Percentiles rank a stretch among this genome's conserved stretches.
These are phyloP conservation scores for Peromyscus aztecus DNA, from an alignment of 2,797 vertebrate species.

Conservation along the genomic window DNA sequence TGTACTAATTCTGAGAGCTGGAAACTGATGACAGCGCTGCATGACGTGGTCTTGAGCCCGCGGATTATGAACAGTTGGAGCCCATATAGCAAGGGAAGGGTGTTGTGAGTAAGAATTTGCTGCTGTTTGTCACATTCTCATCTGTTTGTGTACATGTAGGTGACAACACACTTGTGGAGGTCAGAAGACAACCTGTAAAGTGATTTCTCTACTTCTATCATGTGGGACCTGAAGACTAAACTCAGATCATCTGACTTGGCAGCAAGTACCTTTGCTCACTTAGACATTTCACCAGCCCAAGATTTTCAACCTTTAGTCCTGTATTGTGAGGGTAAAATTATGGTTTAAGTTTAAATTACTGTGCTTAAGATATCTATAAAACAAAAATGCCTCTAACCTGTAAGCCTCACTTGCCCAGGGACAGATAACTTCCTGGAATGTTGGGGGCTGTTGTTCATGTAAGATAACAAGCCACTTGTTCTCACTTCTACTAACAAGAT, in stretches of 20 bases:
- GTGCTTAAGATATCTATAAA: background rate
- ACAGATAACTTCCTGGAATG: background rate
- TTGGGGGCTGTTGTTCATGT: background rate
- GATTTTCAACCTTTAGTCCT: background rate
- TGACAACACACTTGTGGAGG: background rate
- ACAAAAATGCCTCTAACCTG: background rate
- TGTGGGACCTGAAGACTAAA: background rate
- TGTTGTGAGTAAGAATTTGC: background rate
- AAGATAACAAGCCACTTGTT: background rate
- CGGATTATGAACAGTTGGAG: background rate
- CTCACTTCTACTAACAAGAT: background rate
- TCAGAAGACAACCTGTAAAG: background rate
- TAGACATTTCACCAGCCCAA: background rate
- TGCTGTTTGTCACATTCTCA: background rate
- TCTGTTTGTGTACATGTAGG: background rate
- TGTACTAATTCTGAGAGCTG: background rate
- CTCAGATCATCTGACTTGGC: background rate
- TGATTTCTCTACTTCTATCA: background rate
- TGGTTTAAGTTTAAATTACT: background rate
- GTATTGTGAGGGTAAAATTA: background rate
- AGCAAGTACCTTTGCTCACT: background rate
- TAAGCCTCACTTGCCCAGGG: background rate
- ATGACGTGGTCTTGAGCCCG: background rate
- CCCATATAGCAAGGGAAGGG: background rate
- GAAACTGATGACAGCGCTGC: background rate